phyloP scores from a whole-genome alignment of 2,888 invertebrate species.

The Drosophila demipolita region DNA sequence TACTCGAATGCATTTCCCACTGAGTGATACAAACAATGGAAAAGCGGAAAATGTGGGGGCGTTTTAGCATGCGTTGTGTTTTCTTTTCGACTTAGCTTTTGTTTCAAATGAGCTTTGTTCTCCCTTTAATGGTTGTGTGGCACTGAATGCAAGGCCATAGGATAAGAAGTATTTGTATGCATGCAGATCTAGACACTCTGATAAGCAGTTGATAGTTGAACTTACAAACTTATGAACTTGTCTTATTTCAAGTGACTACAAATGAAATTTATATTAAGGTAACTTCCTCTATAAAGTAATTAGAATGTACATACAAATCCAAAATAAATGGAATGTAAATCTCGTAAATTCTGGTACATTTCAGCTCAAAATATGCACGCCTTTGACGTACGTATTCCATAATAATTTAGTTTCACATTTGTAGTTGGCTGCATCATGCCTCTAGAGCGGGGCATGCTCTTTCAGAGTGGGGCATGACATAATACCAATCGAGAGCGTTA shows the following conservation, averaged over 20 bases:
- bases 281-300: conserved; percentile 1
- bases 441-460: conserved; percentile 8
- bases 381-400: not conserved
- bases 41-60: conserved; percentile 55
- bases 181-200: conserved; percentile 32
- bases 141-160: conserved; percentile 30
- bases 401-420: conserved; percentile 6
- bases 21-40: conserved; percentile 38
- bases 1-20: conserved; percentile 46
- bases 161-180: conserved; percentile 15
- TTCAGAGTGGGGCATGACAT: conserved; percentile 9
- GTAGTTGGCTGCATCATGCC: not conserved
- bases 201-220: conserved; percentile 18
- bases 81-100: conserved; percentile 14
- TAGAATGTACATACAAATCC: not conserved
- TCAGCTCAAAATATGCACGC: not conserved
- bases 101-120: conserved; percentile 36
- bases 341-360: not conserved
- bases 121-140: conserved; percentile 30
- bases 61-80: conserved; percentile 17
- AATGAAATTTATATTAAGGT: conserved; percentile 39
- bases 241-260: conserved; percentile 27
- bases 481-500: conserved; percentile 61
- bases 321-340: not conserved
- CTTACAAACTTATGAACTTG: conserved; percentile 30